A percentile compares a stretch with the other conserved stretches of the same genome.
Evolutionary conservation across 2,888 invertebrate genomes (phyloP).

Genomic region (Incurvaria masculella): DNA sequence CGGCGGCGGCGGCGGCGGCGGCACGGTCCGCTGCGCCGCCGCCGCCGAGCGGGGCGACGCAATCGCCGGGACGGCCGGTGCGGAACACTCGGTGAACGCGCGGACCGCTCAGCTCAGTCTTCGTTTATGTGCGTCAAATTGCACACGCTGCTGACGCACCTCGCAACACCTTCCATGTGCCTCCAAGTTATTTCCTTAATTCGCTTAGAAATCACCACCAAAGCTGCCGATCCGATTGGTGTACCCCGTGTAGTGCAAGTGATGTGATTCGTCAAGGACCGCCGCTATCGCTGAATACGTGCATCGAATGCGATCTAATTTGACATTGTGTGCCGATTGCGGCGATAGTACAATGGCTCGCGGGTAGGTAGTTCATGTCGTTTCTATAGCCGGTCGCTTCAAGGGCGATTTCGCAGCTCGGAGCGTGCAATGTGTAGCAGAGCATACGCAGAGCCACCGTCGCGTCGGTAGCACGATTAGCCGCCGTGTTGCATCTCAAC

Average conservation of each 20-base stretch:
- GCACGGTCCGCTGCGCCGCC: constrained; percentile 45
- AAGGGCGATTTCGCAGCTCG: background rate
- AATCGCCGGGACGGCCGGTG: constrained; percentile 53
- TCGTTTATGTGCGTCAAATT: constrained; percentile 53
- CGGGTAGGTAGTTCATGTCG: background rate
- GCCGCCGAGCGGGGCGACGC: constrained; percentile 56
- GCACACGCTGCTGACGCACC: constrained; percentile 41
- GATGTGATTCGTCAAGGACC: background rate
- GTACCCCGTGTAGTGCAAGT: too few relatives aligned
- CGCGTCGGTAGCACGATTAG: background rate
- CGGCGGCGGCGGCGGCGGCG: constrained; percentile 34
- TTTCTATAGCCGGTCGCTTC: background rate
- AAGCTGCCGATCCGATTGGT: too few relatives aligned
- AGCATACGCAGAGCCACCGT: background rate
- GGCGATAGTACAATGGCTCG: background rate
- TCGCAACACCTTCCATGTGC: too few relatives aligned
- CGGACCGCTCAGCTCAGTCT: constrained; percentile 49
- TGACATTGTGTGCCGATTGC: background rate
- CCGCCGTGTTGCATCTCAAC: background rate
- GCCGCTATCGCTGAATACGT: background rate
- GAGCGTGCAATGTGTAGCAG: background rate
- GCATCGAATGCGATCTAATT: background rate
- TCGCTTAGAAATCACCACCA: too few relatives aligned
- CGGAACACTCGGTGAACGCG: constrained; percentile 48
- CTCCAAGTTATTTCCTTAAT: too few relatives aligned